Percentiles rank a stretch among this genome's conserved stretches.
phyloP scores from a whole-genome alignment of 2,113 vertebrate genomes.

The Silurus asotus region DNA sequence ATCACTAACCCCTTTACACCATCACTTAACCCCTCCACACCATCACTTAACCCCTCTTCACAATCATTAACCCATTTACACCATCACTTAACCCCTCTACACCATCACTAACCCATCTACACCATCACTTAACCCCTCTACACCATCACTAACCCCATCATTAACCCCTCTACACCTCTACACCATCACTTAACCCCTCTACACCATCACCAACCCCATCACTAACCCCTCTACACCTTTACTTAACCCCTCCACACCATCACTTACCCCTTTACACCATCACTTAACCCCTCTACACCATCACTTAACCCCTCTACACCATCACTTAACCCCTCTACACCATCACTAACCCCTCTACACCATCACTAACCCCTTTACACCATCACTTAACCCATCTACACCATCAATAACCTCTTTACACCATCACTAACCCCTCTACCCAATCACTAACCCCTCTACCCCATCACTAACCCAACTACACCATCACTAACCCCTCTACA shows the following conservation, averaged over 20 bases:
- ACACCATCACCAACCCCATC: background rate
- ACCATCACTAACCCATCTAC: background rate
- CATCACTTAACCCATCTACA: background rate
- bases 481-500: background rate
- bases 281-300: background rate
- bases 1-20: background rate
- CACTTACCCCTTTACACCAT: no score
- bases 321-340: background rate
- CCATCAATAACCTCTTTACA: background rate
- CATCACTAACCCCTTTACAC: background rate
- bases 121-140: background rate
- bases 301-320: background rate
- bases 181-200: no score
- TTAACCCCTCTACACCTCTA: no score
- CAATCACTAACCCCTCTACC: background rate
- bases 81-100: background rate
- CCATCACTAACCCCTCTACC: background rate
- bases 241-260: background rate
- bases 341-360: background rate
- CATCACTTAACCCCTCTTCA: background rate
- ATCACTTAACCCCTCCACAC: background rate
- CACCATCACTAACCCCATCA: background rate
- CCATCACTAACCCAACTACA: background rate
- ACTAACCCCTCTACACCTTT: background rate
- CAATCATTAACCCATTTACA: no score